These are phyloP conservation scores for Saccostrea glomerata DNA, from an alignment of 1,140 invertebrate genomes.

Conservation along the genomic window DNA sequence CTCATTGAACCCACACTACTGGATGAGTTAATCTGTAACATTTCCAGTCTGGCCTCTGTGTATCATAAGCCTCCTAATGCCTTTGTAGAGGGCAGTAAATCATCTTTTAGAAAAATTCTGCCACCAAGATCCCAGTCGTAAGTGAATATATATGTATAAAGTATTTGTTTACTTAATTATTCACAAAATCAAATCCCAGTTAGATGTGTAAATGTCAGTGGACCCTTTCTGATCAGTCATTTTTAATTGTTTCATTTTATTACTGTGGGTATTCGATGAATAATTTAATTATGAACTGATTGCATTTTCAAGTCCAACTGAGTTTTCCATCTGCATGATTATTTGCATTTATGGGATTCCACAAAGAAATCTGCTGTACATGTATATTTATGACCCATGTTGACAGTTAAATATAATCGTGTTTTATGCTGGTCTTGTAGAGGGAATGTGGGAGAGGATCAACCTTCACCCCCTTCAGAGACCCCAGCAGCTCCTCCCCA, in stretches of 20 bases:
- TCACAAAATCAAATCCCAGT: no score
- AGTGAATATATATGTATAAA: slow-evolving; percentile 53
- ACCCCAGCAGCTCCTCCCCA: slow-evolving; percentile 66
- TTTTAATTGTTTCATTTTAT: no score
- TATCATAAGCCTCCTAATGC: slow-evolving; percentile 99
- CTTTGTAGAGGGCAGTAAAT: slow-evolving; percentile 92
- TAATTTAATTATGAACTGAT: no score
- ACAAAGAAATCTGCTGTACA: no score
- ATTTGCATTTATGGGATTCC: no score
- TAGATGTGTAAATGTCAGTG: no score
- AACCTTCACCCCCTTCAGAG: slow-evolving; percentile 51
- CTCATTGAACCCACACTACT: slow-evolving; percentile 97
- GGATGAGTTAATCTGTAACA: slow-evolving; percentile 99
- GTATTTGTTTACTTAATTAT: background rate
- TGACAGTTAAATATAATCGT: no score
- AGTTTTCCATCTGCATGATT: no score
- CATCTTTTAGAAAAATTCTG: slow-evolving; percentile 71
- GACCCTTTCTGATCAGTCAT: no score
- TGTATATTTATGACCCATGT: no score
- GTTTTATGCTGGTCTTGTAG: slow-evolving; percentile 43
- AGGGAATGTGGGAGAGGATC: slow-evolving; percentile 57
- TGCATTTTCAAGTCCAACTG: no score
- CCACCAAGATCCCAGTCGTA: slow-evolving; percentile 74
- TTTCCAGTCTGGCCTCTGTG: slow-evolving; percentile 98
- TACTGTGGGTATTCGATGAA: no score